Evolutionary conservation across 64 coral and sea anemone species (phyloP).

Genomic region (Actinia equina): DNA sequence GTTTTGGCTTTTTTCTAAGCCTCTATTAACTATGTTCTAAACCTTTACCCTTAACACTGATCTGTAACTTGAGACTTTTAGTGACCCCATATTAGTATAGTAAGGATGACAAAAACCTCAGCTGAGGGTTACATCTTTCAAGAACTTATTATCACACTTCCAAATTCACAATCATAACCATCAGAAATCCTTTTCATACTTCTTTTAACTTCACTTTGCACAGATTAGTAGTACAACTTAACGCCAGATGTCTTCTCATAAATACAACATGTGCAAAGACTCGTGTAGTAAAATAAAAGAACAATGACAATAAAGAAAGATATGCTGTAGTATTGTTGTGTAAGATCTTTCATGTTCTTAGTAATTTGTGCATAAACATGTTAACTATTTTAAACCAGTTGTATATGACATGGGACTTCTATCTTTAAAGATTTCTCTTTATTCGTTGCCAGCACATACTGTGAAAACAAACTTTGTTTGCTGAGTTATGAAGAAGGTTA

Average conservation of each 20-base stretch:
- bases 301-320: not conserved
- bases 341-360: too few relatives aligned
- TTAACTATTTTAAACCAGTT: too few relatives aligned
- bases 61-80: not conserved
- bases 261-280: not conserved
- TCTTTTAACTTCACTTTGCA: not conserved
- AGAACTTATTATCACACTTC: not conserved
- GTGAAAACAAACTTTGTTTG: not conserved
- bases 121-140: not conserved
- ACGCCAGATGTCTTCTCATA: not conserved
- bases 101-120: not conserved
- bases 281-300: not conserved
- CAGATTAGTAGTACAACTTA: not conserved
- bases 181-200: not conserved
- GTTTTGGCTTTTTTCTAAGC: not conserved
- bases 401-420: not conserved
- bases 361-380: too few relatives aligned
- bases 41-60: not conserved
- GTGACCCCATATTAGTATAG: not conserved
- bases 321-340: too few relatives aligned
- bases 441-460: not conserved
- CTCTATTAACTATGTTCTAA: not conserved
- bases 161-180: not conserved
- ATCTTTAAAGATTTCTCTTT: not conserved
- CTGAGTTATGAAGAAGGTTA: not conserved